Percentiles rank a stretch among this genome's conserved stretches.
Conservation (phyloP, 2,888 invertebrate species). For the Hemicrepidius hirtus region DNA sequence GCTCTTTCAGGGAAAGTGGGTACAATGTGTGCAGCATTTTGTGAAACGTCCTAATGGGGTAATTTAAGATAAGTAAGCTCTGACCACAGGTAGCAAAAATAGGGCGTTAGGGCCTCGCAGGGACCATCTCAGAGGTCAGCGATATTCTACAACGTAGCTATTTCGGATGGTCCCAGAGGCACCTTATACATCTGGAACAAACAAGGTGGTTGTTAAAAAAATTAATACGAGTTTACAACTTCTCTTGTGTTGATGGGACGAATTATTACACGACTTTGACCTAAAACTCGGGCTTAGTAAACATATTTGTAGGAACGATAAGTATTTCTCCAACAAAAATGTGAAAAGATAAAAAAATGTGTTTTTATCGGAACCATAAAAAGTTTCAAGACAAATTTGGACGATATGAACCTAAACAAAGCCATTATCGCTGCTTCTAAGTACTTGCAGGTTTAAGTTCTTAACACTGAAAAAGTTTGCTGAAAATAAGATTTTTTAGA, state of each 20-base stretch:
- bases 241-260: not conserved
- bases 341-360: not conserved
- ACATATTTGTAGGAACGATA: slow-evolving; percentile 15
- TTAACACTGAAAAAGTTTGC: not conserved
- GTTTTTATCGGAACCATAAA: slow-evolving; percentile 11
- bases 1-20: slow-evolving; percentile 11
- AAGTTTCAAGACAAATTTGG: slow-evolving; percentile 14
- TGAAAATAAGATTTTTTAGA: no score
- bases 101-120: slow-evolving; percentile 36
- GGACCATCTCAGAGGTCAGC: slow-evolving; percentile 41
- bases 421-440: slow-evolving; percentile 2
- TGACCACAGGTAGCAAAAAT: slow-evolving; percentile 43
- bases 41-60: slow-evolving; percentile 42
- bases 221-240: slow-evolving; percentile 26
- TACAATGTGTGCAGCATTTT: slow-evolving; percentile 22
- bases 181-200: slow-evolving; percentile 32
- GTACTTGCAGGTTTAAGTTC: not conserved
- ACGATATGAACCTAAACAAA: slow-evolving; percentile 17
- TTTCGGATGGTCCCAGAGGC: slow-evolving; percentile 41
- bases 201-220: slow-evolving; percentile 30
- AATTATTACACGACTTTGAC: slow-evolving; percentile 16
- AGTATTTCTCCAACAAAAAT: not conserved
- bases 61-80: slow-evolving; percentile 39
- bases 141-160: slow-evolving; percentile 29
- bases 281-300: slow-evolving; percentile 3